These are phyloP conservation scores for Mormyrus iriodes DNA, from an alignment of 2,113 vertebrate genomes.

Conservation along the genomic window DNA sequence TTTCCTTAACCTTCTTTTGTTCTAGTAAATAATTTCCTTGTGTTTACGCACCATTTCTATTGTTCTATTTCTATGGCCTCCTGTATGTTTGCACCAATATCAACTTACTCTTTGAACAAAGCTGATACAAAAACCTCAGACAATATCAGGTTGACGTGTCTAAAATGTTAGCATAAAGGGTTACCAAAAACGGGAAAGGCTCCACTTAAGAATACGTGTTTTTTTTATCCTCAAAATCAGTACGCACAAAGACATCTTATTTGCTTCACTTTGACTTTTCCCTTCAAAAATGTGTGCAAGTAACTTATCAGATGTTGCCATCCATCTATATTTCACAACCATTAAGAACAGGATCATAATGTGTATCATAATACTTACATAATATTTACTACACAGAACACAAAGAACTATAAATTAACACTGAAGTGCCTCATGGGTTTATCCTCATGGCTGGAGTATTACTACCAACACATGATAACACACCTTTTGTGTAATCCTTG, in stretches of 20 bases:
- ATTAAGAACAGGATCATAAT: neutral
- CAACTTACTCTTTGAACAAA: neutral
- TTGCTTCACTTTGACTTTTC: constrained; percentile 20
- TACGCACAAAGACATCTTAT: constrained; percentile 27
- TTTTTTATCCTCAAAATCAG: constrained; percentile 33
- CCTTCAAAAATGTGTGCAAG: neutral
- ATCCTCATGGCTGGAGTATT: constrained; percentile 12
- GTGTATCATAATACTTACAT: neutral
- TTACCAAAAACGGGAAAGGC: neutral
- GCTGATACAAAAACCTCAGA: constrained; percentile 17
- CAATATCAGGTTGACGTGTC: constrained; percentile 20
- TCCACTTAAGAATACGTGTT: neutral
- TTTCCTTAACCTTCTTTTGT: neutral
- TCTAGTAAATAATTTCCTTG: neutral
- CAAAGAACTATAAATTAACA: neutral
- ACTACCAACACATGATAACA: constrained; percentile 22
- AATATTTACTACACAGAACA: neutral
- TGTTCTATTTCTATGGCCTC: neutral
- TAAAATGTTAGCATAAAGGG: constrained; percentile 21
- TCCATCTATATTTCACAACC: neutral
- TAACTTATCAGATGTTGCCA: neutral
- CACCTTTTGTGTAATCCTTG: constrained; percentile 11
- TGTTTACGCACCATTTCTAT: neutral
- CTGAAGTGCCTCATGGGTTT: neutral
- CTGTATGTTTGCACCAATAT: neutral